Evolutionary conservation across 2,797 vertebrate species (phyloP), one percentile per base, ranked within the genome.

Genomic region (Schizopygopsis malacanthus): DNA sequence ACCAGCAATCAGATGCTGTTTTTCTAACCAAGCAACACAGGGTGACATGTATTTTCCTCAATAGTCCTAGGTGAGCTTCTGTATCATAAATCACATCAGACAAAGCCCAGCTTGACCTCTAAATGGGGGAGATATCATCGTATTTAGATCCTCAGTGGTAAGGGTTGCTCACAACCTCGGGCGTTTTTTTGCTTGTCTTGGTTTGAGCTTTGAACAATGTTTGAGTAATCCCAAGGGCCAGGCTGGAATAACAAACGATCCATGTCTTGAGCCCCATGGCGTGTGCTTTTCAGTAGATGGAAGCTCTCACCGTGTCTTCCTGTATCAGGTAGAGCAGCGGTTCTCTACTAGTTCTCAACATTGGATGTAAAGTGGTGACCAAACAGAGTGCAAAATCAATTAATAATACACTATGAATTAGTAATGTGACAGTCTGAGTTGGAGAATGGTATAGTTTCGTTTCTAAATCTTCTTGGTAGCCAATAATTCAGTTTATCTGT

Each of bases 91-190:
- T 97, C 96, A 97, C 93, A 94, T 91, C 95, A 96, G 96, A 97
- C 95, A 97, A 97, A 97, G 96, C 96, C 96, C 95, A 96, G 95
- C 96, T 97, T 98, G 97, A 98, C 97, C 97, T 97, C 96, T 96
- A 96, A 96, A 97, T 95, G 97, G 96, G 96, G 96, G 96, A 95
- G 95, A 97, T 88, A 97, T 97, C 96, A 96, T 96, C 94, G 95
- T 95, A 96, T 97, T 96, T 97, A 97, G 97, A 98, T 97, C 97
- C 96, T 95, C 94, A 94, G 93, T 94, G 96, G 96, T 95, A 92
- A 94, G 95, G 94, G 96, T 95, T 92, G 93, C 95, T 96, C 95
- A 93, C 96, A 96, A 95, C 97, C 97, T 96, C 94, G 95, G 94
- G 92, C 95, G 90, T 91, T 91, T 95, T 95, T 92, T 84, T 22